Base-by-base conservation (phyloP, 2,888 invertebrate genomes). In the Eristalis intricaria region DNA sequence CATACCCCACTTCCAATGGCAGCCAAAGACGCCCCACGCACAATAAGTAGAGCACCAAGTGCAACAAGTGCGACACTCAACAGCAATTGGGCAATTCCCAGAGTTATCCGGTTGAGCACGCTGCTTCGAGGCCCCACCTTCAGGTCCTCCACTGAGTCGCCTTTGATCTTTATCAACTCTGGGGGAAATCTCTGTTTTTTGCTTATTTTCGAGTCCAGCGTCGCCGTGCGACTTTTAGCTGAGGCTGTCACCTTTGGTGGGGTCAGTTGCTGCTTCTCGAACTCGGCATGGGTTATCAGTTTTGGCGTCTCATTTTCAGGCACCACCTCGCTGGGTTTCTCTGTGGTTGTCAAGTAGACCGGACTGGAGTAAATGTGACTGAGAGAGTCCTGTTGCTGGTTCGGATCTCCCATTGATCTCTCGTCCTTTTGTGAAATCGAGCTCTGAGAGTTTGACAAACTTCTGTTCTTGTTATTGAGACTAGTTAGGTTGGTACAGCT, bases 321-420 rank as follows among this genome's bases (percentile, higher is more conserved):
- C 13, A 82, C 40, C 1, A 64, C 76, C 56, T 89, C 85, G 19
- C 78, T 69, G 2, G 63, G 71, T 22, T 91, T 84, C 90, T 91
- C 85, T 92, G 90, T 89, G 90, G 76, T 78, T 2, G 84, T 88
- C 88, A 84, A 76, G 65, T 93, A 92, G 10, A 93, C 93, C 40
- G 93, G 93, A 91, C 92, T 93, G 69, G 92, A 92, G 84, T 93
- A 93, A 65, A 93, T 93, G 82, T 93, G 93, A 91, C 91, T 92
- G 85, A 92, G 92, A 77, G 90, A 90, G 89, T 92, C 92, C 69
- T 89, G 77, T 29, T 71, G 56, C 29, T 88, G 71, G 73, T 89
- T 79, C 60, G 89, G 89, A 29, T 89, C 89, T 26, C 84, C 89
- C 70, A 74, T 85, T 32, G 78, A 60, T 75, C 88, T 89, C 56